These are phyloP conservation scores for Cynocephalus volans DNA, from an alignment of 2,113 vertebrate species.

Conservation along the genomic window DNA sequence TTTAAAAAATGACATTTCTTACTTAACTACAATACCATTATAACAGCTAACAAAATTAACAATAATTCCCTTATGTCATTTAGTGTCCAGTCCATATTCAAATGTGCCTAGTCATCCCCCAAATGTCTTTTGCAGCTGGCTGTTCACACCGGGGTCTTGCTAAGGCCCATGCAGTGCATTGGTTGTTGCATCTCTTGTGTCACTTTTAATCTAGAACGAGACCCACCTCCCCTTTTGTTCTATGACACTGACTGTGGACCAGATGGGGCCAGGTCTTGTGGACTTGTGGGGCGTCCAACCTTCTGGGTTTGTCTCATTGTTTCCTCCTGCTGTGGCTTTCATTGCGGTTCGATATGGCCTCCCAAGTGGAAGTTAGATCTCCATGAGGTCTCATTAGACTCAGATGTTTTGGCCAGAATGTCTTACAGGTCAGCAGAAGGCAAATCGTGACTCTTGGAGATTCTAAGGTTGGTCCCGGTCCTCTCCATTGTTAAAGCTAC, in stretches of 20 bases:
- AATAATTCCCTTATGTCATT: fast-evolving
- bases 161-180: fast-evolving
- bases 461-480: not conserved
- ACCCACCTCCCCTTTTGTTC: too few relatives aligned
- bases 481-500: not conserved
- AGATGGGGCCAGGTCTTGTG: fast-evolving
- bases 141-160: not conserved
- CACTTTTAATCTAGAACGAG: not conserved
- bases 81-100: fast-evolving
- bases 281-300: fast-evolving
- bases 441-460: fast-evolving
- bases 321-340: fast-evolving
- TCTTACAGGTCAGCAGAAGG: not conserved
- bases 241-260: not conserved
- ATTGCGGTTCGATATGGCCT: fast-evolving
- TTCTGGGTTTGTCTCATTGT: fast-evolving
- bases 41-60: not conserved
- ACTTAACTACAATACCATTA: not conserved
- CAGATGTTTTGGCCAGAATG: not conserved
- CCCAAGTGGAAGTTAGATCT: fast-evolving
- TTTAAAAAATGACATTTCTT: not conserved
- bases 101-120: not conserved
- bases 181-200: fast-evolving
- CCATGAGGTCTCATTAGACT: not conserved
- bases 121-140: fast-evolving